Conservation (phyloP, 2,888 invertebrate species). For the Scelioninae gen. 2 region DNA sequence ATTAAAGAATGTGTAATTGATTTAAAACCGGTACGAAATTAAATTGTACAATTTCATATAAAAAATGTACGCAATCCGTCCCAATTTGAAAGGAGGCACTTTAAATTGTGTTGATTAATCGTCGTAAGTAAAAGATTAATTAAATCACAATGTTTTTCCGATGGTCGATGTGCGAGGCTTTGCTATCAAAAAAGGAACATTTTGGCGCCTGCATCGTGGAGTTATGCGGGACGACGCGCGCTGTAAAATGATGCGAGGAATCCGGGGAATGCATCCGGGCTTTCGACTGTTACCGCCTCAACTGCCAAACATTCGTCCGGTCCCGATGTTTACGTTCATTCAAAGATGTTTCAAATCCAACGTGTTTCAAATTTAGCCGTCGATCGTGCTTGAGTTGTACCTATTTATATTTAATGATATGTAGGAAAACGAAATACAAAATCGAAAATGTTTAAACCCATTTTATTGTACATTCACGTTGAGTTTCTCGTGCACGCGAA, state of each 20-base stretch:
- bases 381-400: too few species aligned
- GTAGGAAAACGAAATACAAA: too few species aligned
- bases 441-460: too few species aligned
- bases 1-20: too few species aligned
- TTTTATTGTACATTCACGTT: background rate
- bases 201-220: slow-evolving; percentile 34
- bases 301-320: slow-evolving; percentile 56
- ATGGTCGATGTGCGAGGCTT: too few species aligned
- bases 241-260: slow-evolving; percentile 62
- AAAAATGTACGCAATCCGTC: background rate
- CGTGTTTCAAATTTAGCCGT: too few species aligned
- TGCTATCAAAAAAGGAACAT: slow-evolving; percentile 30
- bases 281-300: slow-evolving; percentile 49
- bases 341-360: too few species aligned
- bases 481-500: background rate
- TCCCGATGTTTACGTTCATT: slow-evolving; percentile 27
- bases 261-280: slow-evolving; percentile 64
- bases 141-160: slow-evolving; percentile 36
- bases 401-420: too few species aligned
- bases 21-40: too few species aligned
- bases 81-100: slow-evolving; percentile 10
- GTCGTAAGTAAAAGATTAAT: slow-evolving; percentile 20
- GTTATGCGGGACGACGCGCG: slow-evolving; percentile 50
- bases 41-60: too few species aligned
- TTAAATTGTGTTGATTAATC: background rate